Evolutionary conservation across 2,797 vertebrate species (phyloP), one percentile per base, ranked within the genome.

Genomic region (Lacerta viridis): DNA sequence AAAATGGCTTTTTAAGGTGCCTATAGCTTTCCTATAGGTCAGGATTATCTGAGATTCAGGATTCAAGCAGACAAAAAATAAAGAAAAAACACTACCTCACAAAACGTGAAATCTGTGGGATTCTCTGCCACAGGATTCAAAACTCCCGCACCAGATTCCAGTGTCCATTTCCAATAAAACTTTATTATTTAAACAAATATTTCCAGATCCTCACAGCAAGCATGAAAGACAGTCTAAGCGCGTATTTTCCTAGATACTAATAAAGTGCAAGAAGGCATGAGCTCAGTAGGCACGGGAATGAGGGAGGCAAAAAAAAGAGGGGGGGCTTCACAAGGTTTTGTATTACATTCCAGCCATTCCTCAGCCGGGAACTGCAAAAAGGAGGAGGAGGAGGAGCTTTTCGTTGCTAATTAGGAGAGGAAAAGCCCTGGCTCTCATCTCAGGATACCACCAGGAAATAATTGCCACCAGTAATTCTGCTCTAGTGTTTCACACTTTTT

Each of bases 181-280:
- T 82, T 86, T 89, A 89, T 89, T 83, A 41, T 77, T 68, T 83
- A 23, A 33, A 13, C 13, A 72, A 27, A 66, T 4, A 41, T 27
- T 4, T 39, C 27, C 17, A 11, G 13, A 61, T 41, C 7, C 15
- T 59, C 1, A 61, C 4, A 5, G 55, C 15, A 41, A 41, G 9
- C 29, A 4, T 64, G 33, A 64, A 2, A 2, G 23, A 25, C 59
- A 59, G 2, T 29, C 4, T 33, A 17, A 50, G 6, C 8, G 18
- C 29, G 7, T 23, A 15, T 11, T 17, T 39, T 3, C 82, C 17
- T 33, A 33, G 25, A 23, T 11, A 20, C 43, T 25, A 75, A 59
- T 90, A 90, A 87, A 90, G 89, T 90, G 89, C 89, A 55, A 80
- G 36, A n/a, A 69, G 36, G 29, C 5, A 15, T 23, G 7, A 59